phyloP scores from a whole-genome alignment of 1,140 invertebrate species.

The Episyrphus balteatus region DNA sequence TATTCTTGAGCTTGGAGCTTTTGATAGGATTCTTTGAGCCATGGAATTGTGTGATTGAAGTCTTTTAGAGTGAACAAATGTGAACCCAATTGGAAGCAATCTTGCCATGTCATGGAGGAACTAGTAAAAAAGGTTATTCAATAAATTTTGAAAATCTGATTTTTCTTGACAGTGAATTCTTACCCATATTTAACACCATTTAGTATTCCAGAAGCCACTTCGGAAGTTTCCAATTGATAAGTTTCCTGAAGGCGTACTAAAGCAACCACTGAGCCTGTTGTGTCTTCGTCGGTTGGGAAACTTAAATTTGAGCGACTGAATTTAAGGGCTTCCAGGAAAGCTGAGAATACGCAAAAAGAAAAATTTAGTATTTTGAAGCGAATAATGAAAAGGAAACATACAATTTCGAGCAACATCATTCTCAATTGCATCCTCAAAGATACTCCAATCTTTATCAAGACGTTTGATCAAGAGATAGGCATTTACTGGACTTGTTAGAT shows the following conservation, averaged over 20 bases:
- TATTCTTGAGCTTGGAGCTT: constrained; percentile 16
- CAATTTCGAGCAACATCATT: too few species aligned
- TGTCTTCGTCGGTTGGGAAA: constrained; percentile 79
- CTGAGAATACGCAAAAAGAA: constrained; percentile 35
- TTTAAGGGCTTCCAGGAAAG: constrained; percentile 61
- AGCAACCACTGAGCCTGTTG: constrained; percentile 85
- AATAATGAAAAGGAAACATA: not conserved
- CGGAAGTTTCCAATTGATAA: constrained; percentile 83
- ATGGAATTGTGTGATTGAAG: constrained; percentile 84
- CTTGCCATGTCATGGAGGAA: constrained; percentile 61
- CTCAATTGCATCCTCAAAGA: constrained; percentile 35
- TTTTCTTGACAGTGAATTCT: too few species aligned
- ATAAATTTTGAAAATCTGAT: not conserved
- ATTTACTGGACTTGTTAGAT: constrained; percentile 91
- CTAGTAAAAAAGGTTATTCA: constrained; percentile 20
- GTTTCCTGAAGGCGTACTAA: constrained; percentile 91
- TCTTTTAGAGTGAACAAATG: constrained; percentile 87
- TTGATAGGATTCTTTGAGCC: constrained; percentile 78
- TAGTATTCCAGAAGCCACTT: constrained; percentile 78
- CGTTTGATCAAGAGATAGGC: constrained; percentile 91
- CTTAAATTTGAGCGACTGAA: constrained; percentile 54
- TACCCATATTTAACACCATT: constrained; percentile 77
- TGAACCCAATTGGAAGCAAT: constrained; percentile 92
- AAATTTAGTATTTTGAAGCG: not conserved
- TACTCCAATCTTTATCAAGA: constrained; percentile 78